Conservation (phyloP, 30 jellyfish, hydroid and myxozoan species). For the Pelagia noctiluca region DNA sequence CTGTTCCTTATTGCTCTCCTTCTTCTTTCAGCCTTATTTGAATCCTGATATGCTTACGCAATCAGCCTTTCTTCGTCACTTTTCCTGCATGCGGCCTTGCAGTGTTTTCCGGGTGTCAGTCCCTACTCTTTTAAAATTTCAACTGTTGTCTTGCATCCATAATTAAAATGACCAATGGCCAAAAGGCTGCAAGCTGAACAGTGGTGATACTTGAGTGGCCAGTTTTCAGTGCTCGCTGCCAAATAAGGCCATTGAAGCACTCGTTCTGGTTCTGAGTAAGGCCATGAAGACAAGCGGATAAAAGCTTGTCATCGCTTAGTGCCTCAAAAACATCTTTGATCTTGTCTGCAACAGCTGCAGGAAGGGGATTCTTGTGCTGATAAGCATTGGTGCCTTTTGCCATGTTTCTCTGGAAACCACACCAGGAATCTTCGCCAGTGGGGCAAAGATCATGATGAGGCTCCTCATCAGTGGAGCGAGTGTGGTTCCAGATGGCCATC, state of each 20-base stretch:
- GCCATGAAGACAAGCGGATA: constrained; percentile 51
- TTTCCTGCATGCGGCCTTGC: constrained; percentile 21
- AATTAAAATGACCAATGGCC: constrained; percentile 9
- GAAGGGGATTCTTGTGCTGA: constrained; percentile 35
- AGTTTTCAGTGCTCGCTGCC: constrained; percentile 64
- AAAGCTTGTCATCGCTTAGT: constrained; percentile 48
- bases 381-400: constrained; percentile 45
- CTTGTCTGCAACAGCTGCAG: constrained; percentile 58
- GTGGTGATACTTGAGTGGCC: background rate
- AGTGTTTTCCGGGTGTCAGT: constrained; percentile 10
- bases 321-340: constrained; percentile 55
- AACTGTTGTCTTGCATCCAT: constrained; percentile 13
- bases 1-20: constrained; percentile 15
- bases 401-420: constrained; percentile 61
- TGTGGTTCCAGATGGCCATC: constrained; percentile 43
- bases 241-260: constrained; percentile 46
- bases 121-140: background rate
- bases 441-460: constrained; percentile 61
- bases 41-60: background rate
- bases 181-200: constrained; percentile 6
- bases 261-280: constrained; percentile 50
- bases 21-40: background rate
- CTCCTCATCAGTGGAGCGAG: constrained; percentile 31
- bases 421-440: constrained; percentile 59
- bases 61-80: constrained; percentile 3